Base-by-base conservation (phyloP, 2,113 vertebrate species). In the Brachionichthys hirsutus region DNA sequence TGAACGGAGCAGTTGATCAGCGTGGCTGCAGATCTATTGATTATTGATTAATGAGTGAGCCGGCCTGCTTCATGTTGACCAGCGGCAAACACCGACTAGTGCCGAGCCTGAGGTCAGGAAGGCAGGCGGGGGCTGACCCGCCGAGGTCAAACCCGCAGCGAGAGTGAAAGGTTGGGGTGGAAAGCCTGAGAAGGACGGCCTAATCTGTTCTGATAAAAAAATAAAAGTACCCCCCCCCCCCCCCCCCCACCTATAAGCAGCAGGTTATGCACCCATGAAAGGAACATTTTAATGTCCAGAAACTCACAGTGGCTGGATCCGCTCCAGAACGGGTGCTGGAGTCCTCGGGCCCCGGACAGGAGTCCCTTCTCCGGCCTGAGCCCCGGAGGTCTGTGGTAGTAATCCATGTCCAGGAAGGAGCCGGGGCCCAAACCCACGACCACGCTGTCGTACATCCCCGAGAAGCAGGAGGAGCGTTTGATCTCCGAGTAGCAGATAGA, bases 231-330 rank as follows among this genome's bases (percentile, higher is more conserved):
- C 24, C 24, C 8, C 24, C 8, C 8, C 8, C 24, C 4, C 24
- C 24, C 24, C 4, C 24, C 8, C 24, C 24, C 4, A 30, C 3
- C 8, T 30, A 30, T 30, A 30, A 30, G 24, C 8, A 30, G 4
- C 24, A 30, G 24, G 5, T 30, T 1, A 11, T 30, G 16, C 19
- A 36, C 24, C 40, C 9, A 24, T 3, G 14, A 16, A 47, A 3
- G 8, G 12, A 3, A 55, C 35, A 53, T 54, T 0, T 36, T 30
- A 41, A n/a, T n/a, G 46, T 41, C 22, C 1, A 40, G 3, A 12
- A 6, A 87, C 86, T 88, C 57, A 88, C 86, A 88, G 70, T 88
- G 84, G 61, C 81, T 85, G 70, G 86, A 88, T 20, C 86, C 86
- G 55, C 84, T 87, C 86, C 86, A 88, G 57, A 88, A 82, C 11